Conservation (phyloP, 2,888 invertebrate genomes). For the Lysandra bellargus region DNA sequence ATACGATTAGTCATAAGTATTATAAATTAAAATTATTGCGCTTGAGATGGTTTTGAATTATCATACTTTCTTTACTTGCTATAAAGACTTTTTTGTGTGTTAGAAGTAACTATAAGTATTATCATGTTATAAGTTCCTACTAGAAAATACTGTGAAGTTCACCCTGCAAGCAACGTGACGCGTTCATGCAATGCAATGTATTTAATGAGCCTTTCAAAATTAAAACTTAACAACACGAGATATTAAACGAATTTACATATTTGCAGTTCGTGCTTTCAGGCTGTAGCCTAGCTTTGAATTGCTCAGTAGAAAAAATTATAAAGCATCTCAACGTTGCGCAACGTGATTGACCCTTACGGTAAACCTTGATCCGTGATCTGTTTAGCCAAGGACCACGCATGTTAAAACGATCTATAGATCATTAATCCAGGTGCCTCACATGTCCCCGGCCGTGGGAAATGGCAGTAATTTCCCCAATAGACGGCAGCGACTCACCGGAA, state of each 20-base stretch:
- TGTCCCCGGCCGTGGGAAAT: conserved; percentile 41
- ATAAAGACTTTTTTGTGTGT: too few species aligned
- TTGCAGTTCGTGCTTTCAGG: too few species aligned
- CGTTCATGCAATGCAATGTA: not conserved
- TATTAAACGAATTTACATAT: too few species aligned
- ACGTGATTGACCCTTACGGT: not conserved
- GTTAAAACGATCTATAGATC: not conserved
- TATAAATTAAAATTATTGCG: not conserved
- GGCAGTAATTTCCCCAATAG: conserved; percentile 45
- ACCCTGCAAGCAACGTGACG: not conserved
- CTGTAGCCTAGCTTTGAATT: too few species aligned
- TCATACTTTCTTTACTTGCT: too few species aligned
- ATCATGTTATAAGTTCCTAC: too few species aligned
- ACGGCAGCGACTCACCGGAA: conserved; percentile 41
- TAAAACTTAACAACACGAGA: too few species aligned
- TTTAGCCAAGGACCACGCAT: not conserved
- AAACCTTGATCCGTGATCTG: not conserved
- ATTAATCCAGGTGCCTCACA: not conserved
- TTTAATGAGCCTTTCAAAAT: not conserved
- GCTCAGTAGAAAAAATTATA: too few species aligned
- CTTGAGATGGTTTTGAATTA: not conserved
- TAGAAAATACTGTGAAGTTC: too few species aligned
- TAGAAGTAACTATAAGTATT: too few species aligned
- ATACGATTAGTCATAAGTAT: not conserved
- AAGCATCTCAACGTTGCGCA: not conserved